phyloP scores from a whole-genome alignment of 2,797 vertebrate genomes.

The Lepidocolaptes lacrymiger region DNA sequence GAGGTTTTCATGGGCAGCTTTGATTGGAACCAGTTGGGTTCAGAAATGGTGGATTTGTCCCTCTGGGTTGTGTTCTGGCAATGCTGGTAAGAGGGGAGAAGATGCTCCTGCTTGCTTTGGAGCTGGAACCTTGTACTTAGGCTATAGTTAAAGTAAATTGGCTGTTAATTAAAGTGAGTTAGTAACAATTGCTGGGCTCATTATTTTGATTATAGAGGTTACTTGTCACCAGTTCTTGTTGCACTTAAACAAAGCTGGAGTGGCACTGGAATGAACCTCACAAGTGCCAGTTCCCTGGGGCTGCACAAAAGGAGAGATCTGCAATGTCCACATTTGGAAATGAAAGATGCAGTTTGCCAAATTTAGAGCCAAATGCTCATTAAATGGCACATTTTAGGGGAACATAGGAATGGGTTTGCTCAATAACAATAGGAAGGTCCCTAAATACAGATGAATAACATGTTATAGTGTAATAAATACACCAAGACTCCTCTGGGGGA shows the following conservation, averaged over 20 bases:
- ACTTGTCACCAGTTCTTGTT: background rate
- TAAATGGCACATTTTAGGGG: background rate
- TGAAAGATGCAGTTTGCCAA: background rate
- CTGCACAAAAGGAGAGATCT: background rate
- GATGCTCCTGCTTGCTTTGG: background rate
- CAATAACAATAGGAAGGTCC: background rate
- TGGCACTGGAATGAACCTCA: background rate
- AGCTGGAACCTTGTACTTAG: background rate
- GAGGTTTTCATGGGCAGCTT: background rate
- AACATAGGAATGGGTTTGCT: background rate
- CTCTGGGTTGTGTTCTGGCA: background rate
- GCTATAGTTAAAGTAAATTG: background rate
- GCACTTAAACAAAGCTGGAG: background rate
- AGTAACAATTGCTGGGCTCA: background rate
- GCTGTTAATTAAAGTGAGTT: background rate
- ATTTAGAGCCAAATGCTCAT: background rate
- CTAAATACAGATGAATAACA: background rate
- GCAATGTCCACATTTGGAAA: background rate
- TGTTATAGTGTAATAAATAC: background rate
- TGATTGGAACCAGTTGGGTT: background rate
- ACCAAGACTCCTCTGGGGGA: background rate
- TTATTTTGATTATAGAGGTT: slow-evolving; percentile 35
- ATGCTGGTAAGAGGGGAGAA: background rate
- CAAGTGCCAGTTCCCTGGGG: background rate
- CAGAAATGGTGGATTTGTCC: background rate